Conservation (phyloP, 1,140 invertebrate genomes). For the Brachionus koreanus region DNA sequence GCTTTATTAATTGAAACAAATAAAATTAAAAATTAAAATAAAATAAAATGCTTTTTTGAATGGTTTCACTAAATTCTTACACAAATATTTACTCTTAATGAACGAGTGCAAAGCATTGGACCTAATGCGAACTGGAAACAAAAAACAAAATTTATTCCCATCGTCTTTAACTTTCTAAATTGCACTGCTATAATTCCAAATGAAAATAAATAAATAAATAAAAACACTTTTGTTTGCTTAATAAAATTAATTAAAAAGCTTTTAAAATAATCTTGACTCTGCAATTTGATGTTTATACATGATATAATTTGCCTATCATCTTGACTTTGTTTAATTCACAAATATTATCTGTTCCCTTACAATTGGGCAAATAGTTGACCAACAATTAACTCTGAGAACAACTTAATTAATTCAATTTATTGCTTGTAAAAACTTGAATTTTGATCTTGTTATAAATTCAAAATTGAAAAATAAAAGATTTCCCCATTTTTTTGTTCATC, state of each 20-base stretch:
- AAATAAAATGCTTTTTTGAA: not conserved
- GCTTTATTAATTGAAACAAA: not conserved
- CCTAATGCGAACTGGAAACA: not conserved
- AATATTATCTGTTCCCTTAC: conserved; percentile 24
- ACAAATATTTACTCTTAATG: conserved; percentile 20
- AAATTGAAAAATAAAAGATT: too few species aligned
- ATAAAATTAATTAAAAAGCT: not conserved
- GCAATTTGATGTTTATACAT: not conserved
- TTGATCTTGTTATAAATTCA: not conserved
- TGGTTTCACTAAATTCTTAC: conserved; percentile 19
- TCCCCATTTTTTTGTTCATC: too few species aligned
- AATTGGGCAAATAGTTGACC: not conserved
- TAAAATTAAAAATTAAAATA: too few species aligned
- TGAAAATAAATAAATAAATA: conserved; percentile 17
- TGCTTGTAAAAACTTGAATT: not conserved
- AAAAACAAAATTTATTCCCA: conserved; percentile 30
- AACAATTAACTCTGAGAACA: not conserved
- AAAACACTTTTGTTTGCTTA: conserved; percentile 3
- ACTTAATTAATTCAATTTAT: not conserved
- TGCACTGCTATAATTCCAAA: conserved; percentile 19
- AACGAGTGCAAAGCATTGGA: not conserved
- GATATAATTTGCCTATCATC: conserved; percentile 16
- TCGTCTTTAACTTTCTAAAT: not conserved
- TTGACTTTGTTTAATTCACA: conserved; percentile 9
- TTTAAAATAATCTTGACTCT: not conserved